Percentiles rank a stretch among this genome's conserved stretches.
phyloP scores from a whole-genome alignment of 2,797 vertebrate genomes.

The Periophthalmus magnuspinnatus region DNA sequence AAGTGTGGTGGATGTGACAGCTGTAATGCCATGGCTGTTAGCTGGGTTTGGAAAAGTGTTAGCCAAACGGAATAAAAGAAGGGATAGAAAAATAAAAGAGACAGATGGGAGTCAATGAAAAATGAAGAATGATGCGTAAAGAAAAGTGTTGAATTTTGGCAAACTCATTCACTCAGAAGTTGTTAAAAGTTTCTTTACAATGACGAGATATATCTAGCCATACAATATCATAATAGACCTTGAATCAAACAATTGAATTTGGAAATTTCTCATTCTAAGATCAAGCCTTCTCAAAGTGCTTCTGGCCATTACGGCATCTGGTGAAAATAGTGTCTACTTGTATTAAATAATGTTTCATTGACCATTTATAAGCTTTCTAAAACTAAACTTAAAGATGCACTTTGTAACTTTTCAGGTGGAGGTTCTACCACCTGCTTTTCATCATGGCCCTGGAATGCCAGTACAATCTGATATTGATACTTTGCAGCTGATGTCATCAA shows the following conservation, averaged over 20 bases:
- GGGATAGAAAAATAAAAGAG: neutral
- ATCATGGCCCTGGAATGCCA: no score
- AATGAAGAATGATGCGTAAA: neutral
- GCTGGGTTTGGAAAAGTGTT: neutral
- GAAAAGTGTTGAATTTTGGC: neutral
- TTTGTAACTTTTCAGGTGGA: no score
- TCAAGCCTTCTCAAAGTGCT: no score
- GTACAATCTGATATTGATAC: no score
- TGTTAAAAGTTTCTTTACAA: neutral
- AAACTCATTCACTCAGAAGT: no score
- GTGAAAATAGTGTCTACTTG: no score
- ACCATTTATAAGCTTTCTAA: no score
- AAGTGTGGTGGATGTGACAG: neutral
- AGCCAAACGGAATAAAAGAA: neutral
- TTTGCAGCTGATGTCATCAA: no score
- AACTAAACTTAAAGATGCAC: no score
- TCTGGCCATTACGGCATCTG: no score
- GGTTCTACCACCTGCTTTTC: no score
- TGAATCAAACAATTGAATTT: neutral
- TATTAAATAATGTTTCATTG: no score
- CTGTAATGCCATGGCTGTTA: constrained; percentile 29
- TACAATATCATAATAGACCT: neutral
- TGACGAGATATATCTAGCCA: neutral
- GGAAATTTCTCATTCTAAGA: neutral
- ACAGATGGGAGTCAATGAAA: neutral